phyloP scores from a whole-genome alignment of 2,113 vertebrate species.

The Mohoua ochrocephala region DNA sequence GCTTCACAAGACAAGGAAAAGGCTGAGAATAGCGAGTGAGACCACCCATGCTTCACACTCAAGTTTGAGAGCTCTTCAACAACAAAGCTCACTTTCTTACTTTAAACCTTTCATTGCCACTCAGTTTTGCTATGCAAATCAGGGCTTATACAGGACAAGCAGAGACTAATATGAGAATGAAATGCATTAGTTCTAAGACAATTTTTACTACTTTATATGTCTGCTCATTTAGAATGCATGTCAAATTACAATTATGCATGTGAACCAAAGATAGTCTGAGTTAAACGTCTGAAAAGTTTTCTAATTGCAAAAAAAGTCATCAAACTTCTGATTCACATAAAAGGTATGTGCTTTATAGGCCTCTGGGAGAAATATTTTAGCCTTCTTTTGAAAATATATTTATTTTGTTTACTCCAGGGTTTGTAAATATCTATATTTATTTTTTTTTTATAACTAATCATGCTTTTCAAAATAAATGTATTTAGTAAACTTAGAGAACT shows the following conservation, averaged over 20 bases:
- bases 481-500: not conserved
- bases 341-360: not conserved
- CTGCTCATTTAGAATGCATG: not conserved
- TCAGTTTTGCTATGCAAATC: slow-evolving; percentile 59
- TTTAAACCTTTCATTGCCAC: slow-evolving; percentile 26
- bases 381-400: not conserved
- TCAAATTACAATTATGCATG: not conserved
- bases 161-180: slow-evolving; percentile 2
- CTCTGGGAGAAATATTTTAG: not conserved
- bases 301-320: not conserved
- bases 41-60: slow-evolving; percentile 41
- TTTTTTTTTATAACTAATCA: not conserved
- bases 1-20: not conserved
- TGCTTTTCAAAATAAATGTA: not conserved
- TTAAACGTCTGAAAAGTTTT: not conserved
- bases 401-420: not conserved
- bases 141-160: not conserved
- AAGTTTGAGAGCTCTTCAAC: slow-evolving; percentile 21
- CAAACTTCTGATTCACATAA: not conserved
- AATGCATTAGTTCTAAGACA: not conserved
- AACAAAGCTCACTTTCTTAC: slow-evolving; percentile 53
- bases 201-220: not conserved
- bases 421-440: not conserved
- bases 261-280: not conserved
- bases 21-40: slow-evolving; percentile 33